Conservation (phyloP, 2,797 vertebrate species). For the Urosaurus nigricauda region DNA sequence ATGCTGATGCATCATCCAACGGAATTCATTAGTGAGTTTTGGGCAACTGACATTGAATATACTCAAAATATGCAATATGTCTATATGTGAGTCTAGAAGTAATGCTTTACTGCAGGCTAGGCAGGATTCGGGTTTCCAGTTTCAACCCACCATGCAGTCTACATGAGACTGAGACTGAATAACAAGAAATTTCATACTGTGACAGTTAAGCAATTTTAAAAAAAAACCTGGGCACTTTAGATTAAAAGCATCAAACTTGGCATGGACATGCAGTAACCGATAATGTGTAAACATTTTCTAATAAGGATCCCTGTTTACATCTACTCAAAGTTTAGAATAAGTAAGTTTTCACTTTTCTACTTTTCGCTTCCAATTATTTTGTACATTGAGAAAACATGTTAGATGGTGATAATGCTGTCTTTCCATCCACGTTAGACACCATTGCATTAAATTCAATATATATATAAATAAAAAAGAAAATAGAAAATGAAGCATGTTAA, state of each 20-base stretch:
- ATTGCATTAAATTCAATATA: not conserved
- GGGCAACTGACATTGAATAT: not conserved
- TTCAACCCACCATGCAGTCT: not conserved
- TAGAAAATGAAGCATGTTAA: not conserved
- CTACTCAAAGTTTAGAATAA: not conserved
- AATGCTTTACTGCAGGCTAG: not conserved
- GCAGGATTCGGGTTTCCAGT: not conserved
- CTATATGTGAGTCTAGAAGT: not conserved
- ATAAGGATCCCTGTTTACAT: not conserved
- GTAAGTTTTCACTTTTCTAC: not conserved
- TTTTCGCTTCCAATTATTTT: not conserved
- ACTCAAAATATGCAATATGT: not conserved
- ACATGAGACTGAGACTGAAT: not conserved
- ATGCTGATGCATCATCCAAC: slow-evolving; percentile 19
- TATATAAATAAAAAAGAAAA: not conserved
- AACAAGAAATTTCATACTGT: not conserved
- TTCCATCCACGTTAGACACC: not conserved
- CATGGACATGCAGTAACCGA: not conserved
- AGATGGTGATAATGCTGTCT: not conserved
- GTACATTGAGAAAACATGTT: not conserved
- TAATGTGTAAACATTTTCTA: not conserved
- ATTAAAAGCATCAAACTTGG: not conserved
- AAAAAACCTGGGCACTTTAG: not conserved
- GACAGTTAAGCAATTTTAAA: not conserved
- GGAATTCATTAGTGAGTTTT: not conserved